Evolutionary conservation across 2,888 invertebrate genomes (phyloP).

Genomic region (Ormyrus nitidulus): DNA sequence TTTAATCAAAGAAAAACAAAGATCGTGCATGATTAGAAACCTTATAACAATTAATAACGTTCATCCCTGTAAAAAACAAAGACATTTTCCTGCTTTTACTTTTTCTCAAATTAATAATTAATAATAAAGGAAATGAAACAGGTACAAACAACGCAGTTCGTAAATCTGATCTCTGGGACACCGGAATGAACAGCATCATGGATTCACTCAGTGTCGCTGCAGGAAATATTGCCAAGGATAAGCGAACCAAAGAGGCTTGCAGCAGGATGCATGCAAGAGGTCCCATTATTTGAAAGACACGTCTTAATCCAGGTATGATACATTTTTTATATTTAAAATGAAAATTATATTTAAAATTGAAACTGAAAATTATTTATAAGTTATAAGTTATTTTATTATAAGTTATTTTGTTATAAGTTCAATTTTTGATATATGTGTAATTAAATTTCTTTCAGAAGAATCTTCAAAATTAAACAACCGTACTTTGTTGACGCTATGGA

Average conservation of each 20-base stretch:
- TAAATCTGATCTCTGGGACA: slow-evolving; percentile 74
- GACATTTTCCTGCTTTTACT: slow-evolving; percentile 70
- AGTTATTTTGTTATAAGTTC: neutral
- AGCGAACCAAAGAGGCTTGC: slow-evolving; percentile 89
- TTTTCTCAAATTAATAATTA: slow-evolving; percentile 59
- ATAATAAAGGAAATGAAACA: slow-evolving; percentile 67
- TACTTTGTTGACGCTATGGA: slow-evolving; percentile 47
- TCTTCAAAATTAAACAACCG: slow-evolving; percentile 62
- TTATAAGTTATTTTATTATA: too few species aligned
- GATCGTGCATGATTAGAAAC: slow-evolving; percentile 12
- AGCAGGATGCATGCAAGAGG: slow-evolving; percentile 76
- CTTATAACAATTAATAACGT: slow-evolving; percentile 39
- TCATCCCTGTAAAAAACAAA: slow-evolving; percentile 58
- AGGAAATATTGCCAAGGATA: slow-evolving; percentile 92
- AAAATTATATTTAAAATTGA: too few species aligned
- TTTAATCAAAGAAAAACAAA: too few species aligned
- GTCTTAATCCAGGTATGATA: slow-evolving; percentile 44
- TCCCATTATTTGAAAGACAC: slow-evolving; percentile 56
- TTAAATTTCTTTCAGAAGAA: slow-evolving; percentile 62
- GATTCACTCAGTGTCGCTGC: slow-evolving; percentile 87
- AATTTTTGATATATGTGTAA: neutral
- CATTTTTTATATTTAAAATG: slow-evolving; percentile 20
- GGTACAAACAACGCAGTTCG: slow-evolving; percentile 60
- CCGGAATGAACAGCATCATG: slow-evolving; percentile 76
- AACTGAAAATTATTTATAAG: slow-evolving; percentile 1